Conservation (phyloP, 2,113 vertebrate genomes). For the Siniperca chuatsi region DNA sequence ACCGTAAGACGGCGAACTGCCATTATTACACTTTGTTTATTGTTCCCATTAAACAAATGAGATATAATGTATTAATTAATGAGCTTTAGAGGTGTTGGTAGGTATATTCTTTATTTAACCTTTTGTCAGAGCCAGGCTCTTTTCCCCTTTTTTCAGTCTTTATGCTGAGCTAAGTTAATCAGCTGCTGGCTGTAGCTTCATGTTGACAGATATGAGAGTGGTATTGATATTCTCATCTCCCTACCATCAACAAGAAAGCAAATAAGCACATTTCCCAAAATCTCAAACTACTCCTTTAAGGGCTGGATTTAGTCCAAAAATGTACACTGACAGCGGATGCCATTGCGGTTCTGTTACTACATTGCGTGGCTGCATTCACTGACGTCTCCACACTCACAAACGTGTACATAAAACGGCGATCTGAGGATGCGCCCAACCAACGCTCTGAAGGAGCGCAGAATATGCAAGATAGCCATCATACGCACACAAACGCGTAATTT, state of each 20-base stretch:
- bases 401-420: background rate
- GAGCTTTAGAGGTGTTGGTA: background rate
- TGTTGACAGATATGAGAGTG: background rate
- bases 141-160: background rate
- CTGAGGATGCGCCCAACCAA: background rate
- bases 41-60: background rate
- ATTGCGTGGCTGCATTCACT: background rate
- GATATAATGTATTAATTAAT: background rate
- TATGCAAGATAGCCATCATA: background rate
- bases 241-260: background rate
- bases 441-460: background rate
- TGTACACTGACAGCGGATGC: background rate
- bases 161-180: background rate
- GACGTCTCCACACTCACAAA: background rate
- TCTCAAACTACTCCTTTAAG: background rate
- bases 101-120: background rate
- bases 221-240: background rate
- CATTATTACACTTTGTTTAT: background rate
- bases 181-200: background rate
- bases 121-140: background rate
- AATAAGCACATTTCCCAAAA: background rate
- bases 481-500: background rate
- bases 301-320: background rate
- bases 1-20: no score
- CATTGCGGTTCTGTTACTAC: background rate